Conservation (phyloP, 2,888 invertebrate species). For the Scaptomyza cyrtandrae region DNA sequence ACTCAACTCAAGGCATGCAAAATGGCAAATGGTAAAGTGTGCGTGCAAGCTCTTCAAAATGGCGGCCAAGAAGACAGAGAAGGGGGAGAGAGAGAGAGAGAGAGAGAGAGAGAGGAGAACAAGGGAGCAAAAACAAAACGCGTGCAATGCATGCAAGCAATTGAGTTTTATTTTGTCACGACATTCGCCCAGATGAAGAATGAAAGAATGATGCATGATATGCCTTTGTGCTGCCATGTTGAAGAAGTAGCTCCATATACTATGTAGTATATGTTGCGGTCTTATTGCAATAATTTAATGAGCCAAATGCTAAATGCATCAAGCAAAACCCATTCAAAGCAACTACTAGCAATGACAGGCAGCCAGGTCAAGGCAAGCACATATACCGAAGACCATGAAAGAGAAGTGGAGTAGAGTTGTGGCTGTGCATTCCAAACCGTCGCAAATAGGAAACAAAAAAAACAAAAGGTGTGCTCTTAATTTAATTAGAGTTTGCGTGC, state of each 20-base stretch:
- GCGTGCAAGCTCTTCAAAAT: constrained; percentile 18
- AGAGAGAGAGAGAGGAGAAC: neutral
- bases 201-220: constrained; percentile 54
- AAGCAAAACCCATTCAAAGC: constrained; percentile 8
- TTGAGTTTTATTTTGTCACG: constrained; percentile 65
- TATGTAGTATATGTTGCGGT: neutral
- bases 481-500: constrained; percentile 74
- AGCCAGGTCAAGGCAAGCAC: constrained; percentile 28
- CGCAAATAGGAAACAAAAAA: constrained; percentile 29
- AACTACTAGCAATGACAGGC: constrained; percentile 10
- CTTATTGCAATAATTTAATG: constrained; percentile 61
- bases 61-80: constrained; percentile 27
- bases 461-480: constrained; percentile 76
- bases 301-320: constrained; percentile 24
- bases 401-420: neutral
- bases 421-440: constrained; percentile 51
- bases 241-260: neutral
- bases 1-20: constrained; percentile 34
- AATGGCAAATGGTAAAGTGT: constrained; percentile 6
- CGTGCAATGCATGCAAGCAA: constrained; percentile 64
- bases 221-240: constrained; percentile 9
- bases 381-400: no score
- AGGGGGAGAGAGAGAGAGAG: neutral
- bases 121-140: neutral
- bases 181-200: constrained; percentile 29